phyloP scores from a whole-genome alignment of 2,888 invertebrate genomes.

The Petrolisthes cinctipes region DNA sequence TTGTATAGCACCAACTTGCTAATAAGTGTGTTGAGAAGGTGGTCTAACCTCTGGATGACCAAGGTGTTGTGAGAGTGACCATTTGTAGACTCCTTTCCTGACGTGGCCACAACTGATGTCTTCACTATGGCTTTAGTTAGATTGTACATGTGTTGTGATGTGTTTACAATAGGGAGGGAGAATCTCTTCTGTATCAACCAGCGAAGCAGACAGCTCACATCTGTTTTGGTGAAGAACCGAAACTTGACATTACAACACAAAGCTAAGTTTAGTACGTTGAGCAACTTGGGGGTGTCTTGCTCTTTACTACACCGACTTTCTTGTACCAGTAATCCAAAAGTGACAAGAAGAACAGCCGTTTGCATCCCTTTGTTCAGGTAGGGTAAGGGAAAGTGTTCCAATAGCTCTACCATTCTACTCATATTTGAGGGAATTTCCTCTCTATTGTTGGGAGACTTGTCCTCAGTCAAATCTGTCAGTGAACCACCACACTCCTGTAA shows the following conservation, averaged over 20 bases:
- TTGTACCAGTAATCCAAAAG: conserved; percentile 31
- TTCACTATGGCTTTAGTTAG: not conserved
- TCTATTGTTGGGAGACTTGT: not conserved
- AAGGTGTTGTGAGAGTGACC: not conserved
- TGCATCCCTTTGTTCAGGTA: conserved; percentile 11
- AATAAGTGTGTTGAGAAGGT: conserved; percentile 11
- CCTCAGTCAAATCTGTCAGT: conserved; percentile 13
- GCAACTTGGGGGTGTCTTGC: conserved; percentile 7
- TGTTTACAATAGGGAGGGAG: conserved; percentile 18
- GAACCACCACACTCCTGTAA: conserved; percentile 27
- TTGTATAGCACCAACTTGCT: not conserved
- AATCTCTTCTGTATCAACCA: conserved; percentile 43
- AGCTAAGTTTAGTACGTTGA: conserved; percentile 20
- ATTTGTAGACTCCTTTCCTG: not conserved
- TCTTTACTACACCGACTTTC: conserved; percentile 21
- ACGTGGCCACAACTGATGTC: too few species aligned
- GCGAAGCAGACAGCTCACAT: conserved; percentile 20
- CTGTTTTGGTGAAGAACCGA: conserved; percentile 8
- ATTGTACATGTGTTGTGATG: conserved; percentile 31
- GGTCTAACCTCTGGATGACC: conserved; percentile 20
- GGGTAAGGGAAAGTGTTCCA: conserved; percentile 32
- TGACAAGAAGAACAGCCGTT: conserved; percentile 19
- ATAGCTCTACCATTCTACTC: conserved; percentile 10
- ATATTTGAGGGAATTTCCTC: conserved; percentile 6
- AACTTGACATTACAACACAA: conserved; percentile 2